Evolutionary conservation across 2,113 vertebrate species (phyloP), one percentile per base, ranked within the genome.

Genomic region (Sinocyclocheilus anshuiensis): DNA sequence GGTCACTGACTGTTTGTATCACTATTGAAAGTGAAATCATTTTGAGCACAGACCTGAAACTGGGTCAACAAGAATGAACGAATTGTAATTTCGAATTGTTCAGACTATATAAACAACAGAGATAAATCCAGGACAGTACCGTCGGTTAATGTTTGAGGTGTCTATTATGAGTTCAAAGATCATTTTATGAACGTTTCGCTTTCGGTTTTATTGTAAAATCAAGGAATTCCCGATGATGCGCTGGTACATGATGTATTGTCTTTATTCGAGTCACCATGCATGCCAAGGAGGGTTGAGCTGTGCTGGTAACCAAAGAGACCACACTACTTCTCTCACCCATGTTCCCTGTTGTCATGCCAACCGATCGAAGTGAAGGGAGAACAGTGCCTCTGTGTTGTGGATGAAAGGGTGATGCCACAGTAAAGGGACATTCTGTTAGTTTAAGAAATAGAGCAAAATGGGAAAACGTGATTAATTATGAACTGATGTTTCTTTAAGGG

Each of bases 331-430:
- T 72, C 33, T 81, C 59, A 86, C 77, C 83, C 77, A 36, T 61
- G 77, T 79, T 69, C 77, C 61, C 79, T 45, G 86, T 91, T 86
- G 88, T 74, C 89, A 91, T 90, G 89, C 87, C 90, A 74, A 90
- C 90, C 5, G 50, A 79, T 63, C 42, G 24, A 63, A 67, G 67
- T n/a, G 29, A 78, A 42, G 33, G 48, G 55, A 84, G 77, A 86
- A 86, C 57, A 78, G 71, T 55, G 36, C 65, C 65, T 81, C 67
- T 86, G 84, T 88, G 81, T 59, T 48, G 50, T 59, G 53, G 85
- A 84, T 84, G 59, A 77, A 89, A 84, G 77, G 55, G 67, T 20
- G 87, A 75, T 86, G 57, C 33, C 72, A 78, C 71, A 10, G 18
- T 20, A 53, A 39, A 65, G 45, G 22, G 77, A 83, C 24, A 83